phyloP scores from a whole-genome alignment of 2,113 vertebrate species.

The Heterocephalus glaber region DNA sequence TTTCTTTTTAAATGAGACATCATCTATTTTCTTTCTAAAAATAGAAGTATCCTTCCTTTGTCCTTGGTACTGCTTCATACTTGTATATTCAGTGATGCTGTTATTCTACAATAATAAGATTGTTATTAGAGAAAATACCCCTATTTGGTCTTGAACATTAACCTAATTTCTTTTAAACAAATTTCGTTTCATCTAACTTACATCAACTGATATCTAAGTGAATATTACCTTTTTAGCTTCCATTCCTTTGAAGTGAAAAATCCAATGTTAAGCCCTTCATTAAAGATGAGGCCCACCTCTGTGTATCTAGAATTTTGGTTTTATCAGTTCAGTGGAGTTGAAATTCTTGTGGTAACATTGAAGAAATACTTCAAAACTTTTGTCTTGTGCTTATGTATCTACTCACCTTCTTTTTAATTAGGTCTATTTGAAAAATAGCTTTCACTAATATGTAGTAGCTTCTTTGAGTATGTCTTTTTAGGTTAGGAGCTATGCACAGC shows the following conservation, averaged over 20 bases:
- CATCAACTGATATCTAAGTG: not conserved
- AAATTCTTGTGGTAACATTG: not conserved
- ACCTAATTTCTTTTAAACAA: conserved; percentile 34
- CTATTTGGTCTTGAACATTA: conserved; percentile 14
- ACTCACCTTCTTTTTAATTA: conserved; percentile 18
- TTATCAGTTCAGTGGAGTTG: not conserved
- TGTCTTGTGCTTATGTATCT: not conserved
- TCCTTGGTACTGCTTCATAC: not conserved
- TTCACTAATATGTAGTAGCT: not conserved
- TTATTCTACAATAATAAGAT: conserved; percentile 29
- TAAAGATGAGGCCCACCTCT: not conserved
- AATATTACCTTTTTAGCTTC: not conserved
- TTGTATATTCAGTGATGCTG: not conserved
- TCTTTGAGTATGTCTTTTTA: not conserved
- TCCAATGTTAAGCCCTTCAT: not conserved
- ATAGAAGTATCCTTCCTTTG: conserved; percentile 25
- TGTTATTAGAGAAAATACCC: not conserved
- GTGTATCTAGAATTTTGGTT: not conserved
- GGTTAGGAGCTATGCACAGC: not conserved
- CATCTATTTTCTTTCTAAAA: conserved; percentile 36
- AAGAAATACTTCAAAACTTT: not conserved
- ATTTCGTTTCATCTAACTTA: conserved; percentile 16
- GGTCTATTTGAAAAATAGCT: not conserved
- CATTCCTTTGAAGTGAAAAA: not conserved
- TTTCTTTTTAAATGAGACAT: conserved; percentile 39